These are phyloP conservation scores for Megaleporinus macrocephalus DNA, from an alignment of 2,113 vertebrate species.

Conservation along the genomic window DNA sequence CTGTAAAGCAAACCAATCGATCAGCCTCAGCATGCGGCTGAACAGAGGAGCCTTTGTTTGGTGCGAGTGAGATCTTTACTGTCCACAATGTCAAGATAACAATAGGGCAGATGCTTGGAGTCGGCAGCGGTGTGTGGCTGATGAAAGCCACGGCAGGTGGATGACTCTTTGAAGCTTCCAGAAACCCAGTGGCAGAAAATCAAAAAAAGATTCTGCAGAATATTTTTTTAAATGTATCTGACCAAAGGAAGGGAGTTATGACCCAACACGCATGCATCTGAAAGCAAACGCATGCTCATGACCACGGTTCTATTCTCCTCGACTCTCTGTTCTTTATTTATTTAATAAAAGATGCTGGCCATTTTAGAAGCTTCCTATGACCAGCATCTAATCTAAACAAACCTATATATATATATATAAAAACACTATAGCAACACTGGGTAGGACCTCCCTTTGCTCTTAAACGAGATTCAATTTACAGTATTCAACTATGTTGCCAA, in stretches of 20 bases:
- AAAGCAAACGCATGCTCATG: background rate
- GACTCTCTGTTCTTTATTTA: too few species aligned
- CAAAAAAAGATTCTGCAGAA: slow-evolving; percentile 68
- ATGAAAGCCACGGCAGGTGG: slow-evolving; percentile 79
- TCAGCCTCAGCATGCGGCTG: background rate
- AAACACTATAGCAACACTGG: too few species aligned
- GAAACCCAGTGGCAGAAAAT: slow-evolving; percentile 66
- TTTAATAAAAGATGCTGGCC: too few species aligned
- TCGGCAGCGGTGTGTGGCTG: slow-evolving; percentile 61
- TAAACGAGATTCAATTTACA: too few species aligned
- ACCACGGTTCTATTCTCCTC: background rate
- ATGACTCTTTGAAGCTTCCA: slow-evolving; percentile 77
- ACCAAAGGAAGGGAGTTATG: slow-evolving; percentile 18
- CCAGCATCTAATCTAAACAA: too few species aligned
- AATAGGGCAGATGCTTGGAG: background rate
- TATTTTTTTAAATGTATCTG: background rate
- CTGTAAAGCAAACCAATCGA: background rate
- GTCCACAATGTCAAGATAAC: background rate
- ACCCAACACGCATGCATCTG: background rate
- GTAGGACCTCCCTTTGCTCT: too few species aligned
- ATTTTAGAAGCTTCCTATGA: too few species aligned
- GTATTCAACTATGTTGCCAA: too few species aligned
- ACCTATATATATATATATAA: too few species aligned
- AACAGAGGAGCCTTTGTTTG: background rate
- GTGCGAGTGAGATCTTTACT: background rate